Base-by-base conservation (phyloP, 1,140 invertebrate species). In the Archivesica marissinica region DNA sequence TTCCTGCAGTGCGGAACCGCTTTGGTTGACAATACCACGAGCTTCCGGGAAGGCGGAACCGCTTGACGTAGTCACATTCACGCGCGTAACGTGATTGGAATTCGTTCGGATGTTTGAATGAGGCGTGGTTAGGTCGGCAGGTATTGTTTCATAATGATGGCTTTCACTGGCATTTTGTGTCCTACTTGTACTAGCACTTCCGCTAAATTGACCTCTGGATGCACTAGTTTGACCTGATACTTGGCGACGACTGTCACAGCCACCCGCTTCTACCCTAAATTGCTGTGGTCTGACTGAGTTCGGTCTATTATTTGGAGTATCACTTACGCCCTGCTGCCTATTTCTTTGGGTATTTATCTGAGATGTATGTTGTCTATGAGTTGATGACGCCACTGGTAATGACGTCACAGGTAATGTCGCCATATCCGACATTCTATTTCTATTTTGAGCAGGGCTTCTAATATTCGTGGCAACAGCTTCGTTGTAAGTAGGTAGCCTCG, bases 81-180 rank as follows among this genome's bases (percentile, higher is more conserved):
- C 41, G 7, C 15, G 11, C 1, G 25, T 44, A 17, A 50, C 15
- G 20, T 72, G 50, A 20, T 64, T 33, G 20, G 23, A 33, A 64
- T 64, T 38, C 3, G 28, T 39, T 4, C 28, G 35, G 28, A 38
- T 56, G 38, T 68, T 79, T 79, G 59, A 25, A 11, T 28, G 9
- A n/a, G 7, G 6, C 23, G 11, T 39, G 0, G 15, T 17, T 35
- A 23, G 64, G 20, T 81, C 79, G 2, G 64, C 68, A 54, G 64
- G 79, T 15, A 70, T 81, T n/a, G 79, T 81, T 44, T 78, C 76
- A 56, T 72, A 81, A 59, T 70, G 64, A 38, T 64, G 35, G 0
- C 44, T 35, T 4, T 50, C 59, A 28, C 23, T 44, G 17, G 52
- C 23, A 33, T 25, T 20, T 13, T 6, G 20, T 23, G 56, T 39